Conservation (phyloP, 2,888 invertebrate genomes). For the Pyrgus malvae region DNA sequence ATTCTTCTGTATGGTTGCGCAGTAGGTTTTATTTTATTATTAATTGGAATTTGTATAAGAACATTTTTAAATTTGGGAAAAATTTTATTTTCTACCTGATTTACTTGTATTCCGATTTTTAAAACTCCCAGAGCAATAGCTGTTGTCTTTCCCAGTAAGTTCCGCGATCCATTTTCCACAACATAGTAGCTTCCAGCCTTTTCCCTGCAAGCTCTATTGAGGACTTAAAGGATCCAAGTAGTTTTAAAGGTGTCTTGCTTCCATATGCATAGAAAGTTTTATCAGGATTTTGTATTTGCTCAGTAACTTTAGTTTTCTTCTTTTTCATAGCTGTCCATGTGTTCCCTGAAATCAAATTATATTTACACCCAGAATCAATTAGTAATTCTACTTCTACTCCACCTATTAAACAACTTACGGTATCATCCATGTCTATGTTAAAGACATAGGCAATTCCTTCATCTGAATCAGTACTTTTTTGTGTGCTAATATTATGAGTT, state of each 20-base stretch:
- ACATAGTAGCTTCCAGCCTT: constrained; percentile 28
- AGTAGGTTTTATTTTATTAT: constrained; percentile 20
- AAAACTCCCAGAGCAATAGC: constrained; percentile 32
- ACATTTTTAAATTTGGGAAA: constrained; percentile 32
- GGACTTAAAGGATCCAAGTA: constrained; percentile 26
- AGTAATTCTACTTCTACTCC: constrained; percentile 29
- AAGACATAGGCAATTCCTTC: constrained; percentile 36
- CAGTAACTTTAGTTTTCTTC: constrained; percentile 1
- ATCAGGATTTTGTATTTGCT: constrained; percentile 30
- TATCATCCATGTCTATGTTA: constrained; percentile 30
- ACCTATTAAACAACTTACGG: constrained; percentile 29
- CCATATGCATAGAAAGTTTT: constrained; percentile 32
- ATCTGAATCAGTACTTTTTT: no score
- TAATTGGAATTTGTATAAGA: constrained; percentile 23
- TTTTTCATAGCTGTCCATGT: constrained; percentile 32
- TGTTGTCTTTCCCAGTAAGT: constrained; percentile 27
- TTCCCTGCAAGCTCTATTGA: not conserved
- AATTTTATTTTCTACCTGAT: constrained; percentile 14
- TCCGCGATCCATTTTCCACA: constrained; percentile 29
- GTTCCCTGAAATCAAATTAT: constrained; percentile 31
- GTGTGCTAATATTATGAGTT: no score
- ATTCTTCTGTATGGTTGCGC: constrained; percentile 34
- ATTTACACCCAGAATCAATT: constrained; percentile 35
- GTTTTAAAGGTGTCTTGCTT: constrained; percentile 18
- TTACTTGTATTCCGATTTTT: constrained; percentile 30